These are phyloP conservation scores for Chesias legatella DNA, from an alignment of 2,888 invertebrate genomes.

Conservation along the genomic window DNA sequence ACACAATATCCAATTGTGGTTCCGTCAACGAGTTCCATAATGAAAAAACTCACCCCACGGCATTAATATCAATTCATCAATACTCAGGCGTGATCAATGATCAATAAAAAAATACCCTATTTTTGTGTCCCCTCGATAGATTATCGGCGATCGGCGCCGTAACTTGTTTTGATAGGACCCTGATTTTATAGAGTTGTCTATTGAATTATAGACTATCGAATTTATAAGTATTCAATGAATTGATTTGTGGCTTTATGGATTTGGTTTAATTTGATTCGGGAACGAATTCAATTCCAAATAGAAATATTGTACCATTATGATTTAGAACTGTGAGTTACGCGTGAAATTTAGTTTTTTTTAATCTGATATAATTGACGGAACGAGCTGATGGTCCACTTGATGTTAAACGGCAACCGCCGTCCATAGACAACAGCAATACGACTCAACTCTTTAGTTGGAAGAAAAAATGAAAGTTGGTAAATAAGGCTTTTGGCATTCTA, in stretches of 20 bases:
- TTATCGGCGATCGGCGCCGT: slow-evolving; percentile 51
- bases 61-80: slow-evolving; percentile 78
- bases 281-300: slow-evolving; percentile 12
- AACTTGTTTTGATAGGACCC: slow-evolving; percentile 38
- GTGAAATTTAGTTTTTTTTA: no score
- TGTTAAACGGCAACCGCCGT: no score
- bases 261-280: slow-evolving; percentile 35
- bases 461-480: no score
- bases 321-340: not conserved
- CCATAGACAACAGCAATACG: no score
- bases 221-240: slow-evolving; percentile 39
- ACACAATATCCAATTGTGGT: slow-evolving; percentile 73
- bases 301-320: not conserved
- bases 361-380: no score
- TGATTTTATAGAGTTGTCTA: slow-evolving; percentile 59
- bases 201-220: slow-evolving; percentile 56
- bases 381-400: no score
- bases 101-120: slow-evolving; percentile 59
- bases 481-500: no score
- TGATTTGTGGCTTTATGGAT: slow-evolving; percentile 37
- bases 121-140: slow-evolving; percentile 54
- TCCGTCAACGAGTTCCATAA: slow-evolving; percentile 58
- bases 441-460: no score
- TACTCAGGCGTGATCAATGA: slow-evolving; percentile 77
- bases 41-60: slow-evolving; percentile 69